phyloP scores from a whole-genome alignment of 2,797 vertebrate species.

The Falco peregrinus region DNA sequence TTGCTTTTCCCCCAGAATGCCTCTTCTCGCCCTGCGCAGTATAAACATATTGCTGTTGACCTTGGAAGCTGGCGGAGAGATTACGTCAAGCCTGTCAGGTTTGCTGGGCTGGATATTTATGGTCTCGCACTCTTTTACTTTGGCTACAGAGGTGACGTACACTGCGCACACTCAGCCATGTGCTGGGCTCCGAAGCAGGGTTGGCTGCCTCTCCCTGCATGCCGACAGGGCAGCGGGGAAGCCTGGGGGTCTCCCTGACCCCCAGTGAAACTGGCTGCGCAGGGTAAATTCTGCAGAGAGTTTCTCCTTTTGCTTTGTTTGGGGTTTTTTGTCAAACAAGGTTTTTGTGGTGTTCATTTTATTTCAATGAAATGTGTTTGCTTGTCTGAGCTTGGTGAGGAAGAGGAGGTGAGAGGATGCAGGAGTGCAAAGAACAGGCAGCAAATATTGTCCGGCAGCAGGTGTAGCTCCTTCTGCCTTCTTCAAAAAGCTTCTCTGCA shows the following conservation, averaged over 20 bases:
- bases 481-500: neutral
- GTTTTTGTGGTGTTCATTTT: neutral
- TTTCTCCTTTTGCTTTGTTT: neutral
- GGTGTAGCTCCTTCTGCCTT: neutral
- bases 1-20: constrained; percentile 67
- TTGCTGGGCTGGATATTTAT: neutral
- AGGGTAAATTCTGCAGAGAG: neutral
- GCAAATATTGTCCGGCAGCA: neutral
- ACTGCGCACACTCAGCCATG: fast-evolving
- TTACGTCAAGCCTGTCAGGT: constrained; percentile 34
- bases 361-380: neutral
- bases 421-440: neutral
- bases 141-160: neutral
- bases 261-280: neutral
- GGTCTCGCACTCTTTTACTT: neutral
- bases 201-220: neutral
- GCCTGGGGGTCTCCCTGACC: neutral
- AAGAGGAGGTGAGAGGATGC: neutral
- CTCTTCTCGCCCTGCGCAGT: neutral
- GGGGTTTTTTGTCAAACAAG: neutral
- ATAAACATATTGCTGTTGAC: constrained; percentile 58
- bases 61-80: constrained; percentile 31
- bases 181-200: neutral
- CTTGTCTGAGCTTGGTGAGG: neutral
- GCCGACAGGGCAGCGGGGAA: fast-evolving